Base-by-base conservation (phyloP, 2,797 vertebrate genomes). In the Spea hammondii region DNA sequence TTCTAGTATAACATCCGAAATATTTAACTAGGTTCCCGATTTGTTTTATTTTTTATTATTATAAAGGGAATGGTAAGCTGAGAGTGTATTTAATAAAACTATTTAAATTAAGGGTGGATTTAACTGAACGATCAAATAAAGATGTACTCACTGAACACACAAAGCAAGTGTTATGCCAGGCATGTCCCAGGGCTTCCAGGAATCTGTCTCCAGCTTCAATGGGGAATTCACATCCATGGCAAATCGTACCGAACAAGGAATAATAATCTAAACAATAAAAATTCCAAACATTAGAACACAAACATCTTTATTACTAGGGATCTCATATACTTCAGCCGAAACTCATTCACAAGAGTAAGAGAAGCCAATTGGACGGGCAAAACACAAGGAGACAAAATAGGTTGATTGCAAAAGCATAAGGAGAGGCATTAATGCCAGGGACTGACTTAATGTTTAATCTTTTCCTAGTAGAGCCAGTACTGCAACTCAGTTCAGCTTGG, bases 151-250 rank as follows among this genome's bases (percentile, higher is more conserved):
- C 98, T 0, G 93, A 90, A 76, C 98, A 99, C 13, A 99, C 97
- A 78, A 99, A 99, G 89, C 97, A 99, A 83, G 97, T 99, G 85
- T 99, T 97, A 5, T 99, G 98, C 97, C 97, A 99, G 86, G 94
- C 98, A 84, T 90, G 91, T 54, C 97, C 95, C 72, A 99, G 85
- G 48, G 96, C 97, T 83, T 99, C 95, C 85, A 99, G 91, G 85
- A 99, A 99, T 86, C 95, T 95, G 87, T 99, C 98, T 4, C 98
- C 97, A 0, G 98, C 97, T 88, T 99, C 98, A 60, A 99, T 98
- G 79, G 97, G 96, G 85, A 98, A 99, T 84, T 99, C 96, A 68
- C 97, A 99, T 78, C 98, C 98, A 0, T 89, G 95, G 87, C 98
- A 99, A 86, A 93, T 95, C 0, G 95, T 95, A 79, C 97, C 96